These are phyloP conservation scores for Slavum lentiscoides DNA, from an alignment of 2,888 invertebrate species.

Conservation along the genomic window DNA sequence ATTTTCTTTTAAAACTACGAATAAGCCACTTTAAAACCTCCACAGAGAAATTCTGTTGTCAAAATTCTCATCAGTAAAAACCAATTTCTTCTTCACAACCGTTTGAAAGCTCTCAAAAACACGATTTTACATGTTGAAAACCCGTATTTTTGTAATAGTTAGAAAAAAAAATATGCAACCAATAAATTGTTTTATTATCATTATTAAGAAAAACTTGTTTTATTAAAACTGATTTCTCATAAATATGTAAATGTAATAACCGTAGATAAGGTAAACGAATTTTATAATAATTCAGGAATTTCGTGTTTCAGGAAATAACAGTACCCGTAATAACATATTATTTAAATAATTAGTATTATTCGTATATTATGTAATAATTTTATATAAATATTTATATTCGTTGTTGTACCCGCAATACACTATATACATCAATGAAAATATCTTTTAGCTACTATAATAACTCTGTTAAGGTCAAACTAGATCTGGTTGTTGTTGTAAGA, in stretches of 20 bases:
- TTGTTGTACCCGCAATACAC: not conserved
- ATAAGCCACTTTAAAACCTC: too few species aligned
- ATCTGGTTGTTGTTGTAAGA: conserved; percentile 1
- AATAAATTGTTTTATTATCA: too few species aligned
- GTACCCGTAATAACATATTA: not conserved
- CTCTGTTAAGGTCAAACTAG: conserved; percentile 17
- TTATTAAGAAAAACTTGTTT: not conserved
- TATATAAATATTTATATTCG: not conserved
- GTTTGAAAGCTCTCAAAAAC: too few species aligned
- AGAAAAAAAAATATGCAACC: too few species aligned
- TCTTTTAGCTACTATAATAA: not conserved
- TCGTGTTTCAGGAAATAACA: too few species aligned
- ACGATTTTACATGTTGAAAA: too few species aligned
- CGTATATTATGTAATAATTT: not conserved
- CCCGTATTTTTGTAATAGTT: too few species aligned
- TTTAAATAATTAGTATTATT: not conserved
- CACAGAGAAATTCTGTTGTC: too few species aligned
- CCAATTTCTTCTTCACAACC: too few species aligned
- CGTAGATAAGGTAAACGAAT: not conserved
- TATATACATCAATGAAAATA: too few species aligned
- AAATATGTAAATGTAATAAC: not conserved
- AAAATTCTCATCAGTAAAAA: too few species aligned
- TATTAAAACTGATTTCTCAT: not conserved
- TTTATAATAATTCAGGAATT: not conserved
- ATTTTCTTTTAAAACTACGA: too few species aligned